Conservation (phyloP, 2,113 vertebrate genomes). For the Rhinoptilus africanus region DNA sequence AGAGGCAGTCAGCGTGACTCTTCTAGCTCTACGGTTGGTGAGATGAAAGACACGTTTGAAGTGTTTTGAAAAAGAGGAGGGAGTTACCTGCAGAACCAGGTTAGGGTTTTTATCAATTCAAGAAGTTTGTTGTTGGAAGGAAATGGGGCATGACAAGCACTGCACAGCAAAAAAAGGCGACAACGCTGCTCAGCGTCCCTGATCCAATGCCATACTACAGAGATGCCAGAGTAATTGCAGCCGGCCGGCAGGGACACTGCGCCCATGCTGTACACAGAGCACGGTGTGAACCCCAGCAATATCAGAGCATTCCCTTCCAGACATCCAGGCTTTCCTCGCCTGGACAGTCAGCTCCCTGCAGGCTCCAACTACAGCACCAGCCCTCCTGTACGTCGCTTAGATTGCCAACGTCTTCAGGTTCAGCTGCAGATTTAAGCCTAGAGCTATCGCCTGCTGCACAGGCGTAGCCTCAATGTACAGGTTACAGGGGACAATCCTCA, state of each 20-base stretch:
- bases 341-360: not conserved
- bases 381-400: not conserved
- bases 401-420: accelerated
- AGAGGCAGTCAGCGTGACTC: not conserved
- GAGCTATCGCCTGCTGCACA: not conserved
- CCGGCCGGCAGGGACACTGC: not conserved
- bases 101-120: not conserved
- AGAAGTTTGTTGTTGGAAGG: not conserved
- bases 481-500: not conserved
- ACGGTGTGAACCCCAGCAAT: not conserved
- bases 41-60: not conserved
- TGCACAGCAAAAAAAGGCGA: not conserved
- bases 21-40: not conserved
- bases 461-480: not conserved
- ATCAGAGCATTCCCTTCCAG: not conserved
- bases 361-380: not conserved
- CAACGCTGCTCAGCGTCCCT: accelerated
- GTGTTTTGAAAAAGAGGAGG: not conserved
- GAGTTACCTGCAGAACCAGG: not conserved
- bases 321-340: not conserved
- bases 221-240: not conserved
- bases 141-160: not conserved
- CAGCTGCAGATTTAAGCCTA: not conserved
- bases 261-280: not conserved
- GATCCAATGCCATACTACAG: not conserved